Evolutionary conservation across 1,140 invertebrate species (phyloP).

Genomic region (Drosophila orena): DNA sequence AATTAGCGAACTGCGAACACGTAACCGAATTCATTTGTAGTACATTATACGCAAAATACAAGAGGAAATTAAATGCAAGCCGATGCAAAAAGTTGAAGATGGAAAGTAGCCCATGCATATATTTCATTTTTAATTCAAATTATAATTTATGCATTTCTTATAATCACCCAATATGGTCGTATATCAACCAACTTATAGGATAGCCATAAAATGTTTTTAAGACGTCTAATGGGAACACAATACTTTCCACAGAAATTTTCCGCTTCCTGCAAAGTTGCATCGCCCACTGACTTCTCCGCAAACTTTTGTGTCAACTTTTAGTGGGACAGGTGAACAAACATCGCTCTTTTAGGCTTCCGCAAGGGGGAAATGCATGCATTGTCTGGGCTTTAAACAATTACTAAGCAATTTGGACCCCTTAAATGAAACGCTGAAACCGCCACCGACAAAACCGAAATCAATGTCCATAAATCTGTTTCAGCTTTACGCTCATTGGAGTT

Average conservation of each 20-base stretch:
- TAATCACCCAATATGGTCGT: too few species aligned
- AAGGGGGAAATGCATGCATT: slow-evolving; percentile 51
- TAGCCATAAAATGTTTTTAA: background rate
- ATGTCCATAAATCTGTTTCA: slow-evolving; percentile 60
- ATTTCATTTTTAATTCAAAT: too few species aligned
- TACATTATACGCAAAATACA: slow-evolving; percentile 8
- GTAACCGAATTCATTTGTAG: slow-evolving; percentile 22
- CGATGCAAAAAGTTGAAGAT: background rate
- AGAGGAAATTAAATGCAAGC: slow-evolving; percentile 3
- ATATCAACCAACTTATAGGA: too few species aligned
- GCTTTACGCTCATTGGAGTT: slow-evolving; percentile 67
- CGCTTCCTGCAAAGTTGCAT: background rate
- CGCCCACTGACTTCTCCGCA: slow-evolving; percentile 1
- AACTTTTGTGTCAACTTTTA: slow-evolving; percentile 16
- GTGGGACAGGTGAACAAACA: slow-evolving; percentile 44
- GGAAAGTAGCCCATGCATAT: too few species aligned
- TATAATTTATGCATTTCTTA: too few species aligned
- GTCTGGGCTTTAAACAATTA: slow-evolving; percentile 48
- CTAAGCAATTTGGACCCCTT: slow-evolving; percentile 13
- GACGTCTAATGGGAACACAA: background rate
- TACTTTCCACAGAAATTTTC: background rate
- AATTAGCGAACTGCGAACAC: slow-evolving; percentile 40
- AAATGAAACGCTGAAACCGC: slow-evolving; percentile 10
- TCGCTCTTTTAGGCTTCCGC: slow-evolving; percentile 55
- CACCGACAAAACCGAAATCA: slow-evolving; percentile 49